These are phyloP conservation scores for Halyomorpha halys DNA, from an alignment of 1,140 invertebrate genomes.

Conservation along the genomic window DNA sequence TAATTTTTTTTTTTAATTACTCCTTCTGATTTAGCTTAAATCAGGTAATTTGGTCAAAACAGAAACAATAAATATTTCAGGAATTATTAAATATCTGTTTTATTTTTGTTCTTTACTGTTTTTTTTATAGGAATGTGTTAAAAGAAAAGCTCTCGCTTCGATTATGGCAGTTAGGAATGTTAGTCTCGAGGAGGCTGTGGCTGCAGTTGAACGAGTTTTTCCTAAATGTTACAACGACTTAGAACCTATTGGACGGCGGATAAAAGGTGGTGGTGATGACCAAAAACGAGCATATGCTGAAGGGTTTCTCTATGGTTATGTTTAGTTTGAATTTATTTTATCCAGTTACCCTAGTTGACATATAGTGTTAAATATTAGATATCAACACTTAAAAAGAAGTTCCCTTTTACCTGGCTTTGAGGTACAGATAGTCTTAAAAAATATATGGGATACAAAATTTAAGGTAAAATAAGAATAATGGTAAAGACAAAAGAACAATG, in stretches of 20 bases:
- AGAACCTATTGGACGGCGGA: slow-evolving; percentile 79
- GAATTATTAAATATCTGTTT: too few relatives aligned
- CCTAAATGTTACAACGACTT: slow-evolving; percentile 84
- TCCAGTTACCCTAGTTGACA: too few relatives aligned
- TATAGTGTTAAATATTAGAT: too few relatives aligned
- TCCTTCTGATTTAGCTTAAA: too few relatives aligned
- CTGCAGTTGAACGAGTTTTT: slow-evolving; percentile 79
- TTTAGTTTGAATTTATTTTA: slow-evolving; percentile 33
- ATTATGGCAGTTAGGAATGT: slow-evolving; percentile 71
- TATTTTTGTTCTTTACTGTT: slow-evolving; percentile 15
- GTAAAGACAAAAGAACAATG: too few relatives aligned
- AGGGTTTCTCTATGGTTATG: slow-evolving; percentile 68
- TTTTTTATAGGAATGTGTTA: slow-evolving; percentile 68
- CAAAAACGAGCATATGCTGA: slow-evolving; percentile 60
- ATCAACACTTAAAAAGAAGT: too few relatives aligned
- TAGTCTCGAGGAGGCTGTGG: slow-evolving; percentile 53
- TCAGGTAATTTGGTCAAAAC: too few relatives aligned
- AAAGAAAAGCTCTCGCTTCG: slow-evolving; percentile 72
- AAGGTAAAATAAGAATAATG: too few relatives aligned
- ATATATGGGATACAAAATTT: too few relatives aligned
- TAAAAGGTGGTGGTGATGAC: slow-evolving; percentile 65
- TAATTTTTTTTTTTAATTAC: too few relatives aligned
- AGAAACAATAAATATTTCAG: not conserved
- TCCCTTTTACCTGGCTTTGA: too few relatives aligned
- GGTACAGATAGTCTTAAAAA: too few relatives aligned